Conservation (phyloP, 2,797 vertebrate genomes). For the Fringilla coelebs region DNA sequence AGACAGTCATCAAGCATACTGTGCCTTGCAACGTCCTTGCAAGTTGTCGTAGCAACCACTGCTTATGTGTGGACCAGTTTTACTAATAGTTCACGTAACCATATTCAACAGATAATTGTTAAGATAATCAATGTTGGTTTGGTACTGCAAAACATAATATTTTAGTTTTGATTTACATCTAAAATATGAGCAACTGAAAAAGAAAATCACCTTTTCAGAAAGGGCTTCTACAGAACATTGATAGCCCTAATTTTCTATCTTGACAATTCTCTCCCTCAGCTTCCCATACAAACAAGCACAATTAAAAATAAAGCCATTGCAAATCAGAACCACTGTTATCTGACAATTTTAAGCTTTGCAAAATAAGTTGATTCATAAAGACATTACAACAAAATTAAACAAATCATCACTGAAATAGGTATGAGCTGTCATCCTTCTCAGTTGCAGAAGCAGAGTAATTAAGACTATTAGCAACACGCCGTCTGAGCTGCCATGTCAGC, state of each 20-base stretch:
- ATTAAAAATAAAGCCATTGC: background rate
- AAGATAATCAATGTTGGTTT: background rate
- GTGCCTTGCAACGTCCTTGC: background rate
- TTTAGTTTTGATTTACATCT: background rate
- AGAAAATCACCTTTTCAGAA: background rate
- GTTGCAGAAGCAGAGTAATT: background rate
- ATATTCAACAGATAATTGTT: background rate
- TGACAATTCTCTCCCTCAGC: background rate
- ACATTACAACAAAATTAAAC: background rate
- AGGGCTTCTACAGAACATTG: background rate
- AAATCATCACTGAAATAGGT: background rate
- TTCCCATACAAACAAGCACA: background rate
- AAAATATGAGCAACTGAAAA: background rate
- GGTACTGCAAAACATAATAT: background rate
- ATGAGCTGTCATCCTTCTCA: background rate
- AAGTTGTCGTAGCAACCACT: background rate
- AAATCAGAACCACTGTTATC: background rate
- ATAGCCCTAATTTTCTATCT: background rate
- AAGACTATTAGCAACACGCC: background rate
- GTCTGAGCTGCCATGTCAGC: background rate
- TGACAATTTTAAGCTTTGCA: background rate
- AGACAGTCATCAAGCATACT: background rate
- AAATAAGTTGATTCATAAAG: background rate
- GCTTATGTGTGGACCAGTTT: background rate
- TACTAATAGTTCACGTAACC: background rate